phyloP scores from a whole-genome alignment of 2,797 vertebrate genomes.

The Sternarchorhynchus goeldii region DNA sequence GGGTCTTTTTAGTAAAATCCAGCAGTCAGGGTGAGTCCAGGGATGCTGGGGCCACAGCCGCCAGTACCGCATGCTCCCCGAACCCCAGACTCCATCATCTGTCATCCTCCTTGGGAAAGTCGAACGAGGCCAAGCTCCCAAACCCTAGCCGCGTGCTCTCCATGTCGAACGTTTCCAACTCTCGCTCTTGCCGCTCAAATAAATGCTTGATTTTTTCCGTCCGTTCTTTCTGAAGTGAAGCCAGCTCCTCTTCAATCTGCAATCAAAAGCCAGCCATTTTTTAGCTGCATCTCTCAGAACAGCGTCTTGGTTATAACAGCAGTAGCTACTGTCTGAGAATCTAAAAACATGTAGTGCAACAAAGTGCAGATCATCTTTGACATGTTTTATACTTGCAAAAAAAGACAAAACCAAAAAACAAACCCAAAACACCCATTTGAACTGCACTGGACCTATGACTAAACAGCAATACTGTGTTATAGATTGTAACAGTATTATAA shows the following conservation, averaged over 20 bases:
- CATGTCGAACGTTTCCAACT: slow-evolving; percentile 93
- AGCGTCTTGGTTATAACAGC: neutral
- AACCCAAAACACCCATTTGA: no score
- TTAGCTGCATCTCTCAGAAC: neutral
- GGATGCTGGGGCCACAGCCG: slow-evolving; percentile 83
- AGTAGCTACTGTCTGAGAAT: neutral
- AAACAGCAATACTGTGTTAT: no score
- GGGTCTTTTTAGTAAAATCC: slow-evolving; percentile 78
- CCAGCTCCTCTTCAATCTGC: slow-evolving; percentile 98
- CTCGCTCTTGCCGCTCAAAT: slow-evolving; percentile 94
- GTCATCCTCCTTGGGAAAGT: slow-evolving; percentile 97
- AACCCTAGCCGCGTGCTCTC: slow-evolving; percentile 96
- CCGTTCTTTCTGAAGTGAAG: slow-evolving; percentile 96
- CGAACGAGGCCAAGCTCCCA: slow-evolving; percentile 90
- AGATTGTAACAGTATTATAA: no score
- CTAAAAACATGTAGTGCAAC: no score
- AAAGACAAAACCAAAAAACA: no score
- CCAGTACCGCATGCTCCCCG: slow-evolving; percentile 80
- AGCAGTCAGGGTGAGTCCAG: slow-evolving; percentile 83
- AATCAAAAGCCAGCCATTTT: slow-evolving; percentile 56
- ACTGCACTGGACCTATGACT: no score
- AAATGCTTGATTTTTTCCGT: slow-evolving; percentile 95
- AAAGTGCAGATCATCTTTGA: no score
- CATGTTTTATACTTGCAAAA: no score
- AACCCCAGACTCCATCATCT: slow-evolving; percentile 78